phyloP scores from a whole-genome alignment of 2,113 vertebrate species.

The Pseudonaja textilis region DNA sequence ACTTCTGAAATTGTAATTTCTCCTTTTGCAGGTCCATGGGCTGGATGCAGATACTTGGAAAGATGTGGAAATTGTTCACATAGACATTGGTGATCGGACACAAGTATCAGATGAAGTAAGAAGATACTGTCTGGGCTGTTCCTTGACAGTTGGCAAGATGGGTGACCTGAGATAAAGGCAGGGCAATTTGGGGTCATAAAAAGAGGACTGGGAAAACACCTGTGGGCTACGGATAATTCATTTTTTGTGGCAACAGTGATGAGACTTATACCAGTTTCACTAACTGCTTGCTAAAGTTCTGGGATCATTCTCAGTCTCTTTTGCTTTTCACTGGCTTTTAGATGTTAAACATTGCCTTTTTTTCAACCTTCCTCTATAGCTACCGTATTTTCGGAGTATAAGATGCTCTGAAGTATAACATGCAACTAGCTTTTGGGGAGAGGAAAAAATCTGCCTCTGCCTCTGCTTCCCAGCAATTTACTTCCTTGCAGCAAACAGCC shows the following conservation, averaged over 20 bases:
- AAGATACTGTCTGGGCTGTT: neutral
- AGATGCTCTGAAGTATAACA: no score
- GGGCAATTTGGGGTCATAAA: neutral
- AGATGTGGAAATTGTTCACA: conserved; percentile 59
- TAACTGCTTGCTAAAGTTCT: neutral
- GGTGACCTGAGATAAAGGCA: neutral
- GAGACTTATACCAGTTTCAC: neutral
- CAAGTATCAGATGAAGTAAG: conserved; percentile 58
- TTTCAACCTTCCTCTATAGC: neutral
- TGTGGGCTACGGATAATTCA: neutral
- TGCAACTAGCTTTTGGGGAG: no score
- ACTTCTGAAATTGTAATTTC: neutral
- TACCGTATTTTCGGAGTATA: neutral
- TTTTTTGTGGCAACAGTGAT: neutral
- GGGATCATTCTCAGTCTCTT: neutral
- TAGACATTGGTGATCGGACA: conserved; percentile 60
- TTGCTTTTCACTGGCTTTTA: neutral
- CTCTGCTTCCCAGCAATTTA: no score
- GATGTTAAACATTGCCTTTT: neutral
- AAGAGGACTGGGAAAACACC: neutral
- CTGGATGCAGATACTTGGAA: conserved; percentile 59
- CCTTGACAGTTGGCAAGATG: neutral
- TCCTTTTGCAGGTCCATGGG: conserved; percentile 45
- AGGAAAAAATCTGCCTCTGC: no score
- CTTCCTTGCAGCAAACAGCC: no score